Evolutionary conservation across 1,140 invertebrate genomes (phyloP).

Genomic region (Diachasmimorpha longicaudata): DNA sequence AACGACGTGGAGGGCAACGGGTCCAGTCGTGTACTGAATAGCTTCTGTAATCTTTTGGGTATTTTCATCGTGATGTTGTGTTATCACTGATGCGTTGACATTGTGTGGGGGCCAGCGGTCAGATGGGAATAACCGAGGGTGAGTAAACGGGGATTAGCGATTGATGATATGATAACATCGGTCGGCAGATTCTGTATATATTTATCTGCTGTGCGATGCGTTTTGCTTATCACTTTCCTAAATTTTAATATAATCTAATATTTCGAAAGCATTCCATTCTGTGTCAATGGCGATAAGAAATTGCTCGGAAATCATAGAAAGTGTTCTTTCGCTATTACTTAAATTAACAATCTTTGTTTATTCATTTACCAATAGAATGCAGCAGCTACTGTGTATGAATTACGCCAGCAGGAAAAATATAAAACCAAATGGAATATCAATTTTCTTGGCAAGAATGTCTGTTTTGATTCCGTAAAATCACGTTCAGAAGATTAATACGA

Average conservation of each 20-base stretch:
- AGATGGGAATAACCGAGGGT: conserved; percentile 20
- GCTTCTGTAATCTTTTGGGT: not conserved
- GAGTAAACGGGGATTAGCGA: not conserved
- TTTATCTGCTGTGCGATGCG: not conserved
- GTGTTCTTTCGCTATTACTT: not conserved
- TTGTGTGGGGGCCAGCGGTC: conserved; percentile 12
- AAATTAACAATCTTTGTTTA: not conserved
- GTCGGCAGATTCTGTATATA: not conserved
- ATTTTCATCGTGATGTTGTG: not conserved
- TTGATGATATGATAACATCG: conserved; percentile 9
- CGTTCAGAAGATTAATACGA: no score
- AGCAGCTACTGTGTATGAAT: conserved; percentile 21
- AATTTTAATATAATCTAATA: no score
- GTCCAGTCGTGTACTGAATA: not conserved
- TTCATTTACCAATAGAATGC: conserved; percentile 28
- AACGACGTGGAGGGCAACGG: not conserved
- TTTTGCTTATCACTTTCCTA: no score
- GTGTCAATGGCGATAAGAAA: no score
- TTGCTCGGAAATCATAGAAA: not conserved
- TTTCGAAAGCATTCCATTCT: no score
- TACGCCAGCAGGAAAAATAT: not conserved
- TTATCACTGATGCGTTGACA: conserved; percentile 15
- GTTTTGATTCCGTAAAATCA: no score
- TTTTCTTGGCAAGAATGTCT: not conserved
- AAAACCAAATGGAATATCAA: not conserved